phyloP scores from a whole-genome alignment of 2,888 invertebrate genomes.

The Drosophila mulleri region DNA sequence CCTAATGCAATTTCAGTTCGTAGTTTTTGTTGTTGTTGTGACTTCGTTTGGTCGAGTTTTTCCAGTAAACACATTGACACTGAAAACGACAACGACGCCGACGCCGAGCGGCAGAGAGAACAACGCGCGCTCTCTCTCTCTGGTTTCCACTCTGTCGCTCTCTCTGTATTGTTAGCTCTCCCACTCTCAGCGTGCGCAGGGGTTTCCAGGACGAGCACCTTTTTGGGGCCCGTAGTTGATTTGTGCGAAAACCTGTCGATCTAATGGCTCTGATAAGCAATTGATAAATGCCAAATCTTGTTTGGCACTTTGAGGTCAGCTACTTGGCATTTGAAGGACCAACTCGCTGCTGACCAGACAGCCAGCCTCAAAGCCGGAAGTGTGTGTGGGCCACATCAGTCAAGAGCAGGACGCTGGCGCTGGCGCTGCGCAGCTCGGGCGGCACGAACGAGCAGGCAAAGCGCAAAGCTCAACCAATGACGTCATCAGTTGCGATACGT shows the following conservation, averaged over 20 bases:
- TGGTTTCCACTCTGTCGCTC: constrained; percentile 10
- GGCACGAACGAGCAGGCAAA: constrained; percentile 63
- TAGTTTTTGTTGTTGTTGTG: constrained; percentile 34
- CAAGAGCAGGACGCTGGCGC: constrained; percentile 3
- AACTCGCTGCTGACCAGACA: not conserved
- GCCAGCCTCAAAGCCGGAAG: constrained; percentile 18
- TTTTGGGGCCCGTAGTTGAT: constrained; percentile 12
- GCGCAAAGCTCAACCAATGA: constrained; percentile 74
- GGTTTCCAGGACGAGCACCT: constrained; percentile 46
- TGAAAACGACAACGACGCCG: constrained; percentile 54
- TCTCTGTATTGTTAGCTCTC: not conserved
- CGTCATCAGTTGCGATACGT: constrained; percentile 62
- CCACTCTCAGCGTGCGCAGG: constrained; percentile 46
- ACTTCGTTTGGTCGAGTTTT: constrained; percentile 38
- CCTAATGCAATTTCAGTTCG: constrained; percentile 46
- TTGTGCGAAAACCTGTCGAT: constrained; percentile 33
- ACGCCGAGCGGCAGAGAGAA: constrained; percentile 15
- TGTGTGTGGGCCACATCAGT: not conserved
- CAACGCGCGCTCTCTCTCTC: constrained; percentile 15
- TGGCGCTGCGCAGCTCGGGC: constrained; percentile 60
- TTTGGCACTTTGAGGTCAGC: constrained; percentile 21
- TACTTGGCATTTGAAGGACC: constrained; percentile 23
- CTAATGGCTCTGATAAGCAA: constrained; percentile 31
- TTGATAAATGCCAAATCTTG: constrained; percentile 42
- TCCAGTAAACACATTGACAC: constrained; percentile 62